These are phyloP conservation scores for Brachypalpus laphriformis DNA, from an alignment of 2,888 invertebrate species.

Conservation along the genomic window DNA sequence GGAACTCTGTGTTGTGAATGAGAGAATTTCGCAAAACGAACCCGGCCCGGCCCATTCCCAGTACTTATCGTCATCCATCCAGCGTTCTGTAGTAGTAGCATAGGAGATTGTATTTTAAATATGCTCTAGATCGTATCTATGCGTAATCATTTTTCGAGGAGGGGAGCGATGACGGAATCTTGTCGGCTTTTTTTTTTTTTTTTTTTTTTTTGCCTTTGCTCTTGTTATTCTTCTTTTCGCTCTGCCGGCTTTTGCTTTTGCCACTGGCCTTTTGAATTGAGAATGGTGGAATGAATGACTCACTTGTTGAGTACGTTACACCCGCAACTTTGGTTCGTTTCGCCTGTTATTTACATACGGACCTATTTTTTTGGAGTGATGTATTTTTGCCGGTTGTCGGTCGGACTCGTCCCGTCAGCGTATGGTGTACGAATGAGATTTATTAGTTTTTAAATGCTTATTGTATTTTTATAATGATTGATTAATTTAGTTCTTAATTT, in stretches of 20 bases:
- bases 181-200: slow-evolving; percentile 1
- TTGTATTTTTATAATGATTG: background rate
- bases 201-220: background rate
- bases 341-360: background rate
- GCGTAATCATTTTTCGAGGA: slow-evolving; percentile 45
- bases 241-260: slow-evolving; percentile 44
- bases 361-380: background rate
- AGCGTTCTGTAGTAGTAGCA: slow-evolving; percentile 3
- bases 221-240: slow-evolving; percentile 44
- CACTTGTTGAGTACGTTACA: slow-evolving; percentile 66
- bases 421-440: background rate
- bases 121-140: slow-evolving; percentile 70
- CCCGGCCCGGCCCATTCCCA: background rate
- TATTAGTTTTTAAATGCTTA: background rate
- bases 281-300: slow-evolving; percentile 46
- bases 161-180: slow-evolving; percentile 44
- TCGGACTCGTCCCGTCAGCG: background rate
- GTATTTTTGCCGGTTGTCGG: background rate
- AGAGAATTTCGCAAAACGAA: slow-evolving; percentile 27
- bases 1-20: slow-evolving; percentile 51
- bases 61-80: background rate
- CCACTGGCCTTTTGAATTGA: slow-evolving; percentile 19
- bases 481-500: background rate
- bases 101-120: slow-evolving; percentile 52
- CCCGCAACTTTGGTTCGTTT: slow-evolving; percentile 13